These are phyloP conservation scores for Ancistrus triradiatus DNA, from an alignment of 2,113 vertebrate genomes.

Conservation along the genomic window DNA sequence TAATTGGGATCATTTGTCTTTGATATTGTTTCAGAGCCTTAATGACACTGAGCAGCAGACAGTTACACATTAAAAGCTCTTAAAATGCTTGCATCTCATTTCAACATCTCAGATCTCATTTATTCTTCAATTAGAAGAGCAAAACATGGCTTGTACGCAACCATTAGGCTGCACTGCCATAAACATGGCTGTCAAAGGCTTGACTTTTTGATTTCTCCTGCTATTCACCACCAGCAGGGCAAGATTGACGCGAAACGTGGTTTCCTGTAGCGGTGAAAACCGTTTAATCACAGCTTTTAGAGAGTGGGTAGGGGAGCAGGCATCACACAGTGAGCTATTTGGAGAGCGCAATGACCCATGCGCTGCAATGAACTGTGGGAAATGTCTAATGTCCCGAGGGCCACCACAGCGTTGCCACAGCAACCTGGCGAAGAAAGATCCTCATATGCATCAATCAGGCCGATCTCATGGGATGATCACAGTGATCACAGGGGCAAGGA, in stretches of 20 bases:
- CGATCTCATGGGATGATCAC: slow-evolving; percentile 27
- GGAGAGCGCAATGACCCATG: slow-evolving; percentile 50
- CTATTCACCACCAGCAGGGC: slow-evolving; percentile 37
- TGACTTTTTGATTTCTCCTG: slow-evolving; percentile 39
- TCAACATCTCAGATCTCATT: slow-evolving; percentile 38
- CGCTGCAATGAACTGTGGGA: slow-evolving; percentile 37
- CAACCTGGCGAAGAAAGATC: slow-evolving; percentile 34
- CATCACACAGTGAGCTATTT: slow-evolving; percentile 41
- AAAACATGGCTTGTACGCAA: slow-evolving; percentile 15
- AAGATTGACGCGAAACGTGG: slow-evolving; percentile 28
- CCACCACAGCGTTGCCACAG: slow-evolving; percentile 32
- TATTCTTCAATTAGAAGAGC: slow-evolving; percentile 39
- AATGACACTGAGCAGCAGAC: slow-evolving; percentile 42
- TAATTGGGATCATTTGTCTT: slow-evolving; percentile 46
- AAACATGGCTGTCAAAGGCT: slow-evolving; percentile 37
- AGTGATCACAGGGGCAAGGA: slow-evolving; percentile 28
- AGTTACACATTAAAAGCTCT: slow-evolving; percentile 43
- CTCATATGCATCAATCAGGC: slow-evolving; percentile 41
- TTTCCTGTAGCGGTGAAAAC: slow-evolving; percentile 41
- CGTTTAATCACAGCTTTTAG: slow-evolving; percentile 46
- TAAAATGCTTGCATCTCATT: slow-evolving; percentile 43
- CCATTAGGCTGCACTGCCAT: slow-evolving; percentile 28
- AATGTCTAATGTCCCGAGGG: slow-evolving; percentile 33
- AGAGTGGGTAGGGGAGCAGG: slow-evolving; percentile 29
- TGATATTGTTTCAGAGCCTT: slow-evolving; percentile 37